Base-by-base conservation (phyloP, 2,113 vertebrate species). In the Petroica traversi region DNA sequence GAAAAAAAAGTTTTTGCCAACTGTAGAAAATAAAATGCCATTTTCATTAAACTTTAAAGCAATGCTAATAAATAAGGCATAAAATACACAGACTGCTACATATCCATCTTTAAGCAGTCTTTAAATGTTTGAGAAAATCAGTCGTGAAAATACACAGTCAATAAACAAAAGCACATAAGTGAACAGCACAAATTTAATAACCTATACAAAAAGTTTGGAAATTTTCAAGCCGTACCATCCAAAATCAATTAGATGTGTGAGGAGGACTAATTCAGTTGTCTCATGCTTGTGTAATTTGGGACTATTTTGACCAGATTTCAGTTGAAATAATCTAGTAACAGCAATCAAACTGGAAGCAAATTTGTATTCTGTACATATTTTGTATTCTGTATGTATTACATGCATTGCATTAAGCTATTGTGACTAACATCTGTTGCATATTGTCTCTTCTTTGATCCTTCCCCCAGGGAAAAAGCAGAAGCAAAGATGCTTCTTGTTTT, bases 61-160 rank as follows among this genome's bases (percentile, higher is more conserved):
- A 95, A 90, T 3, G 22, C 52, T 87, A 66, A 51, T 36, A 52
- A 88, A 73, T 59, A 94, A 96, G 93, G 85, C 79, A 89, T 59
- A 23, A 69, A 81, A 51, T 85, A 96, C 89, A 29, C 33, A 85
- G 71, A 74, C 31, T 89, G 48, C 83, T 96, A 93, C 23, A 49
- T 83, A 81, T 88, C 81, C 95, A 91, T 84, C 81, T 89, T 93
- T 81, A 92, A 96, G 86, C 92, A 95, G 58, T 62, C 84, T 92
- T 96, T 89, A 89, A 24, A 95, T 79, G 72, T 95, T 96, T 94
- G 89, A 95, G 83, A 85, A 96, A 95, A 93, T 89, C 81, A 89
- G 59, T 95, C 66, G 72, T 91, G 52, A 95, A 97, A 97, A 97
- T 81, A 95, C 52, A 95, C 45, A 91, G 54, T 92, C 48, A 71